These are phyloP conservation scores for Eira barbara DNA, from an alignment of 2,113 vertebrate genomes.

Conservation along the genomic window DNA sequence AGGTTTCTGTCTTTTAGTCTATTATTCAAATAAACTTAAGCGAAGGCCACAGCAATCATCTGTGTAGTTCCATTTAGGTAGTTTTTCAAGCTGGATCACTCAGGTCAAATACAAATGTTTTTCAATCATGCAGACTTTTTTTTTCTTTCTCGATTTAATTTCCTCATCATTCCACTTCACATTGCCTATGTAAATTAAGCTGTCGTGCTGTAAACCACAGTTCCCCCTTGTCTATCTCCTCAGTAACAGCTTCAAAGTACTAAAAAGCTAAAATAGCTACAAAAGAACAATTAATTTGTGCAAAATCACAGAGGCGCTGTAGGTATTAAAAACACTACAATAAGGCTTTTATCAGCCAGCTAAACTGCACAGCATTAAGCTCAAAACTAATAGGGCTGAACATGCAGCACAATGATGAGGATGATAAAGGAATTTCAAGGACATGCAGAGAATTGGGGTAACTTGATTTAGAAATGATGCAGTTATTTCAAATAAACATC, in stretches of 20 bases:
- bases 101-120: constrained; percentile 60
- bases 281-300: constrained; percentile 78
- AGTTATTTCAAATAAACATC: constrained; percentile 50
- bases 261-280: constrained; percentile 76
- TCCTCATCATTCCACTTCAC: constrained; percentile 66
- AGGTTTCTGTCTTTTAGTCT: constrained; percentile 29
- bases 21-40: constrained; percentile 60
- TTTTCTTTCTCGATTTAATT: constrained; percentile 55
- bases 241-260: constrained; percentile 69
- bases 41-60: constrained; percentile 14
- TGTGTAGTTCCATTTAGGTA: constrained; percentile 43
- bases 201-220: constrained; percentile 59
- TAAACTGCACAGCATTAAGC: constrained; percentile 72
- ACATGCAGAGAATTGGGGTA: constrained; percentile 49
- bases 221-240: constrained; percentile 69
- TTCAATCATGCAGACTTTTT: background rate
- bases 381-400: constrained; percentile 72
- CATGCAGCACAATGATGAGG: constrained; percentile 47
- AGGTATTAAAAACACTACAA: constrained; percentile 77
- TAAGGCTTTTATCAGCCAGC: constrained; percentile 69
- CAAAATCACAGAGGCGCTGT: constrained; percentile 75
- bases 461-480: constrained; percentile 29
- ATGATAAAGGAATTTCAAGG: constrained; percentile 70
- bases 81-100: constrained; percentile 44
- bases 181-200: constrained; percentile 71